Conservation (phyloP, 2,888 invertebrate genomes). For the Palloptera scutellata region DNA sequence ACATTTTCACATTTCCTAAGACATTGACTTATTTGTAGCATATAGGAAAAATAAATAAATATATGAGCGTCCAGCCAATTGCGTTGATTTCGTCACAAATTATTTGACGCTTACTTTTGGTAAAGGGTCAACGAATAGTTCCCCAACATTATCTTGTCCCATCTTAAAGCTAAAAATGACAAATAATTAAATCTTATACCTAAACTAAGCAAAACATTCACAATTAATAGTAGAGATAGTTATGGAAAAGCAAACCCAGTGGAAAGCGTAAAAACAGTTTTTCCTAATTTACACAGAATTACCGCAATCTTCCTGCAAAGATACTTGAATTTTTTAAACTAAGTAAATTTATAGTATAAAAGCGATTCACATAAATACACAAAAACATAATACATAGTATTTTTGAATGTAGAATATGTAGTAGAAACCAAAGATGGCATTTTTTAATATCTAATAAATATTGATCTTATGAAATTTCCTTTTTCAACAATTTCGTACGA, state of each 20-base stretch:
- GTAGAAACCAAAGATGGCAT: slow-evolving; percentile 37
- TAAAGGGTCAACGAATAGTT: background rate
- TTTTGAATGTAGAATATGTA: slow-evolving; percentile 14
- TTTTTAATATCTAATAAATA: slow-evolving; percentile 16
- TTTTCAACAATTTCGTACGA: no score
- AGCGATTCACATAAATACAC: background rate
- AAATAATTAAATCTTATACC: slow-evolving; percentile 9
- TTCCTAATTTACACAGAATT: background rate
- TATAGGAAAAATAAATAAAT: background rate
- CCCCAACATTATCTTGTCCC: background rate
- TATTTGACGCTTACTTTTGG: background rate
- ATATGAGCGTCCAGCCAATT: slow-evolving; percentile 19
- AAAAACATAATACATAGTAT: background rate
- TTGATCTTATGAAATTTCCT: no score
- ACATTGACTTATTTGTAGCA: background rate
- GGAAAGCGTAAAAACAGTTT: slow-evolving; percentile 9
- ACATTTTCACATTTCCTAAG: no score
- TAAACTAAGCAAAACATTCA: no score
- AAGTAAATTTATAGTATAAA: background rate
- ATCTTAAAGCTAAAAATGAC: slow-evolving; percentile 9
- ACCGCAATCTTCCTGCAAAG: no score
- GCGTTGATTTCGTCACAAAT: slow-evolving; percentile 10
- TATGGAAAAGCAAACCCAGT: slow-evolving; percentile 7
- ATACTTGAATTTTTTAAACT: no score
- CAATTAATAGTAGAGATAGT: background rate